A percentile compares a stretch with the other conserved stretches of the same genome.
These are phyloP conservation scores for Otis tarda DNA, from an alignment of 2,113 vertebrate species.

Conservation along the genomic window DNA sequence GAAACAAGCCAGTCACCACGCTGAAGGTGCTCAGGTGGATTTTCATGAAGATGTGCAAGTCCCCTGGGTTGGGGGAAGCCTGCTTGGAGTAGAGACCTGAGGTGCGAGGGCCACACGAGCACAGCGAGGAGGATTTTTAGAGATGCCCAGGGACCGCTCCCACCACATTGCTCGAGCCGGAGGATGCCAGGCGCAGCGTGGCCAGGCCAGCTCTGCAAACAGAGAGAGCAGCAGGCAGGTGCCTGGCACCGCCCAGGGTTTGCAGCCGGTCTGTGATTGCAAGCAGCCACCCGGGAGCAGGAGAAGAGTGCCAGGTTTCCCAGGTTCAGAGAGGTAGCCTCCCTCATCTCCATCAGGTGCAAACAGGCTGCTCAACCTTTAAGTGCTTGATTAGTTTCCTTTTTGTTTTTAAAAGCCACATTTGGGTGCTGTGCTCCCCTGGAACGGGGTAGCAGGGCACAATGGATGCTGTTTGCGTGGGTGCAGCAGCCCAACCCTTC, in stretches of 20 bases:
- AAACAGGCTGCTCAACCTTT: slow-evolving; percentile 45
- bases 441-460: background rate
- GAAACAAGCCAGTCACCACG: background rate
- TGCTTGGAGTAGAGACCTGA: background rate
- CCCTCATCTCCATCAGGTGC: slow-evolving; percentile 32
- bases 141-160: background rate
- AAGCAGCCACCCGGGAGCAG: background rate
- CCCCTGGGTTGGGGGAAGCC: too few relatives aligned
- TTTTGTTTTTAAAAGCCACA: slow-evolving; percentile 17
- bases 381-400: slow-evolving; percentile 49
- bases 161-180: rapidly evolving
- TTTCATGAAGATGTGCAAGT: background rate
- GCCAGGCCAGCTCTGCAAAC: background rate
- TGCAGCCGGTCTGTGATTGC: background rate
- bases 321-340: background rate
- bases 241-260: background rate
- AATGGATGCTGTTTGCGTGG: background rate
- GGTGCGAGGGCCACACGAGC: background rate
- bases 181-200: background rate
- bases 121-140: rapidly evolving
- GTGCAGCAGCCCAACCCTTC: background rate
- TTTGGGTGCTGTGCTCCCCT: background rate
- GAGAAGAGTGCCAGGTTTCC: background rate
- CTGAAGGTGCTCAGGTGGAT: background rate
- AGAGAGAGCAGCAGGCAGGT: background rate